A percentile compares a stretch with the other conserved stretches of the same genome.
Evolutionary conservation across 2,888 invertebrate genomes (phyloP).

Genomic region (Emmelina monodactyla): DNA sequence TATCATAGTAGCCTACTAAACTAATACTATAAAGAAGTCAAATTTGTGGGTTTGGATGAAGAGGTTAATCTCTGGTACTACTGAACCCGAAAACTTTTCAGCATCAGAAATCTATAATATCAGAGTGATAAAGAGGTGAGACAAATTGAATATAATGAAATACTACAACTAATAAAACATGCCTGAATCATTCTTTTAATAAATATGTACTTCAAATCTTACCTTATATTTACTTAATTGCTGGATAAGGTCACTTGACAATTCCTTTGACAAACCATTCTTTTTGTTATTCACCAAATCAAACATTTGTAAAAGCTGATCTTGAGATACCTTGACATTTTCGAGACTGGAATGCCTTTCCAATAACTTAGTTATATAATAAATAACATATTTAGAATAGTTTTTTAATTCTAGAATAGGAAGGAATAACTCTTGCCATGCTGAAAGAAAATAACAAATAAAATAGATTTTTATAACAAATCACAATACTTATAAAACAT

Average conservation of each 20-base stretch:
- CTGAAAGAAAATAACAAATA: slow-evolving; percentile 35
- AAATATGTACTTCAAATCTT: too few species aligned
- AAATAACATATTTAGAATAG: slow-evolving; percentile 71
- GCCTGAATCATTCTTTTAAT: too few species aligned
- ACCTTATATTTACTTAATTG: slow-evolving; percentile 67
- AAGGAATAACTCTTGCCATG: slow-evolving; percentile 79
- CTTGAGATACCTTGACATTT: slow-evolving; percentile 43
- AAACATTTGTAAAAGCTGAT: slow-evolving; percentile 68
- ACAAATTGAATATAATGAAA: too few species aligned
- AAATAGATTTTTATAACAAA: slow-evolving; percentile 4
- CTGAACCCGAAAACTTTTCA: too few species aligned
- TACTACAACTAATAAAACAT: too few species aligned
- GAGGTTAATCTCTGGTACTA: too few species aligned
- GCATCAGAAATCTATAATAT: too few species aligned
- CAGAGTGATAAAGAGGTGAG: too few species aligned
- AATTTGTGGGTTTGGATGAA: too few species aligned
- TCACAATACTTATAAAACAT: too few species aligned
- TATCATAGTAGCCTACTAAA: too few species aligned
- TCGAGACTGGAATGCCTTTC: slow-evolving; percentile 43
- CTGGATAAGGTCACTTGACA: slow-evolving; percentile 60
- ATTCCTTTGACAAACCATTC: slow-evolving; percentile 60
- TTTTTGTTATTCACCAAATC: slow-evolving; percentile 67
- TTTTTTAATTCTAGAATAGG: slow-evolving; percentile 75
- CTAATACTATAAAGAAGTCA: too few species aligned
- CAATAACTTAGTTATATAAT: slow-evolving; percentile 67